Evolutionary conservation across 1,140 invertebrate species (phyloP).

Genomic region (Drosophila melanica): DNA sequence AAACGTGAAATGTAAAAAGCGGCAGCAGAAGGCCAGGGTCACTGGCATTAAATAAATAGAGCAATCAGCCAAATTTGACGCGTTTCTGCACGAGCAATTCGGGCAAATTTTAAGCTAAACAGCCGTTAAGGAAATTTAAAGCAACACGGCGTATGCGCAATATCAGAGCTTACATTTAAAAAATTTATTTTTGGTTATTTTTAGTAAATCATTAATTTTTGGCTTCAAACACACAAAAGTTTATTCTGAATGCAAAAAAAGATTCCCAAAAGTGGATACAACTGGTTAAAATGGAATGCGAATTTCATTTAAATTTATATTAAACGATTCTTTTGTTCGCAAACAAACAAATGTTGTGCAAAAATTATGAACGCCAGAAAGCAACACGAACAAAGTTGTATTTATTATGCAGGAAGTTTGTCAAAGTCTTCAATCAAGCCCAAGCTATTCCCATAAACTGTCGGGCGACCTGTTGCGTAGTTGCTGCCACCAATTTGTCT

Average conservation of each 20-base stretch:
- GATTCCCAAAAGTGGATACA: background rate
- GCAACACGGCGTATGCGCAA: constrained; percentile 14
- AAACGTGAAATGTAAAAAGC: constrained; percentile 20
- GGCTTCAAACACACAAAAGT: background rate
- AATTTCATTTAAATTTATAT: constrained; percentile 4
- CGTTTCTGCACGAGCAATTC: constrained; percentile 1
- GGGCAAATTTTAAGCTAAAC: background rate
- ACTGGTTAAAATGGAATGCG: constrained; percentile 4
- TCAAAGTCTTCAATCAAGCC: background rate
- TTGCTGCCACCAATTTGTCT: background rate
- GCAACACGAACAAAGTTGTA: background rate
- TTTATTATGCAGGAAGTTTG: constrained; percentile 18
- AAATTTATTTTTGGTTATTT: too few relatives aligned
- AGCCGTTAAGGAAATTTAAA: background rate
- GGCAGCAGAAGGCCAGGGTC: constrained; percentile 64
- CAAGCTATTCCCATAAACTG: too few relatives aligned
- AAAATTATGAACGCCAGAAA: background rate
- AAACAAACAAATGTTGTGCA: background rate
- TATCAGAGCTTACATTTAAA: background rate
- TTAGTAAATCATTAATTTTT: too few relatives aligned
- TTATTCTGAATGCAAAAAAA: background rate
- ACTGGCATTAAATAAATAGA: constrained; percentile 29
- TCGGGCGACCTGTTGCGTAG: background rate
- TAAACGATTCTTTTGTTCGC: constrained; percentile 20
- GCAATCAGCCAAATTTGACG: background rate